Conservation (phyloP, 2,797 vertebrate species). For the Ctenopoma kingsleyae region DNA sequence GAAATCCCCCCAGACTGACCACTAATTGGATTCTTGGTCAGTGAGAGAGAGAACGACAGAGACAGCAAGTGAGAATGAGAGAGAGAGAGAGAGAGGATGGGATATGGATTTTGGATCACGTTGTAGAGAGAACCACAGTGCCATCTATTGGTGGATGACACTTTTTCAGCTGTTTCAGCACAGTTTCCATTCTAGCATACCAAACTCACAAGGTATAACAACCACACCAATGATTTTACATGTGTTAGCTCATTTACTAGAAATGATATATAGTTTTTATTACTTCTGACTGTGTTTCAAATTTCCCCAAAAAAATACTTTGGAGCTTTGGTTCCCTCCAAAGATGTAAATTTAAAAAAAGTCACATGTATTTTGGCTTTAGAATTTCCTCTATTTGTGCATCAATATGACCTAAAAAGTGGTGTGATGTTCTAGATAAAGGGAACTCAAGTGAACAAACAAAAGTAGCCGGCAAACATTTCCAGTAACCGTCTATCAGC, state of each 20-base stretch:
- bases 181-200: not conserved
- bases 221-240: too few relatives aligned
- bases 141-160: conserved; percentile 68
- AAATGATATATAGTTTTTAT: not conserved
- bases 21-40: conserved; percentile 84
- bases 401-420: too few relatives aligned
- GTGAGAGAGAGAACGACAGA: conserved; percentile 52
- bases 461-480: too few relatives aligned
- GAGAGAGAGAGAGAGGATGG: conserved; percentile 13
- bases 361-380: too few relatives aligned
- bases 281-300: not conserved
- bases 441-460: too few relatives aligned
- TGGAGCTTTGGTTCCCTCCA: too few relatives aligned
- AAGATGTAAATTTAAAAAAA: too few relatives aligned
- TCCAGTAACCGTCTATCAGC: too few relatives aligned
- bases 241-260: not conserved
- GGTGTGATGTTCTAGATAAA: too few relatives aligned
- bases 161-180: not conserved
- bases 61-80: conserved; percentile 18
- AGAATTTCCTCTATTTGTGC: too few relatives aligned
- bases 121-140: conserved; percentile 70
- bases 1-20: conserved; percentile 82
- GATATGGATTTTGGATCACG: conserved; percentile 30
- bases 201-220: not conserved
- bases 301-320: too few relatives aligned